Base-by-base conservation (phyloP, 1,140 invertebrate species). In the Diorhabda elongata region DNA sequence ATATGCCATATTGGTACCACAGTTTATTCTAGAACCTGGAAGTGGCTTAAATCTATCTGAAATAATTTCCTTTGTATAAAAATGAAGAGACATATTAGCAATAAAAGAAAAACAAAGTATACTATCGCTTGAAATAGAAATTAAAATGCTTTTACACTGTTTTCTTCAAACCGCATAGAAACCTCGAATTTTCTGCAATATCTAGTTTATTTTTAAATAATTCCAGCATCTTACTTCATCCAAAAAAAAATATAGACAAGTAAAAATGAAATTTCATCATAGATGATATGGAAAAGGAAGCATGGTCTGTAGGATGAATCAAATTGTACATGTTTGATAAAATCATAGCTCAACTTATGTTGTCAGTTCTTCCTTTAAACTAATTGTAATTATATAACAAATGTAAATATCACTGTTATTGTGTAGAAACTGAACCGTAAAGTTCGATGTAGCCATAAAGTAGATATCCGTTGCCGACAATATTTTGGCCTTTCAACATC, bases 401-500 rank as follows among this genome's bases (percentile, higher is more conserved):
- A 8, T 52, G 47, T 52, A 52, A 52, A 52, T 52, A 52, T 52
- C 47, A 52, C 47, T 52, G 47, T 52, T 52, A 8, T 52, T 52
- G 47, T 52, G 47, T 52, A 52, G 47, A 52, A 52, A 52, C 4
- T 52, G n/a, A 52, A 52, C n/a, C 3, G 47, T 52, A 26, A 26
- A 26, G 26, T 26, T 26, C 47, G 47, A 52, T 52, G 6, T 52
- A n/a, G 47, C 47, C n/a, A 52, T 52, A 6, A 52, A n/a, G 47
- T 52, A 3, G 47, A 52, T 52, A 4, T 52, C 47, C n/a, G n/a
- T 3, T n/a, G 26, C 26, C 26, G 26, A 8, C n/a, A 52, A 52
- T 57, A 65, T 61, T 68, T 69, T 63, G 67, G 61, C 65, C 73
- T 66, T 71, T 66, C 63, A 61, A 69, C 69, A 47, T 26, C 26